Base-by-base conservation (phyloP, 1,140 invertebrate genomes). In the Gonioctena quinquepunctata region DNA sequence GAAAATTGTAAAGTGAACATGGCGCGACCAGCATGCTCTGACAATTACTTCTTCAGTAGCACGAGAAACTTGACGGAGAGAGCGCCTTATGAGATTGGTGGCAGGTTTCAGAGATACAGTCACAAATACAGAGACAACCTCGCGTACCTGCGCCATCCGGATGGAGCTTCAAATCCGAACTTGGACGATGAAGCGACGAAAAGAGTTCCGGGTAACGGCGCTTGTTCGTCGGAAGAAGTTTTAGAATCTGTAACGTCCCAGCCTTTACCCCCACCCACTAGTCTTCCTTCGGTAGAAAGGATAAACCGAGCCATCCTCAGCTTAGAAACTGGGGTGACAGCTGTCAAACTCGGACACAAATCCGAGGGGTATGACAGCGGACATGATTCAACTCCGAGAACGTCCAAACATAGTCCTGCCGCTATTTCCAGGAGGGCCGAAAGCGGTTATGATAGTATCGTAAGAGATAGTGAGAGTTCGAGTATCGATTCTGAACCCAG, bases 81-180 rank as follows among this genome's bases (percentile, higher is more conserved):
- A 59, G 80, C 57, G n/a, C 62, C 70, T 3, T 68, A 69, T 13
- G 50, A 71, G 52, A 68, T 71, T 25, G 69, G 79, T 56, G 74
- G 80, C 25, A 65, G 82, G 56, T 82, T 83, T 63, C 80, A 80
- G 71, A 80, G 82, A 49, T 85, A 86, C 72, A 84, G 84, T 48
- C 82, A 82, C 19, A 85, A 85, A 64, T 70, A 83, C 7, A 73
- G 72, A 64, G 85, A 85, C 8, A 89, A 91, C 74, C 90, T 94
- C 81, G 91, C 93, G 2, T 90, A 90, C 67, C 83, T 94, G 11
- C 87, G 92, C 76, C 93, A 95, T 84, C 94, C 94, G 1, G 94
- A 96, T 79, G 94, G 94, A 42, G 93, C 94, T 23, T 96, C 94
- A 3, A 94, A 96, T 88, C 93, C 94, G 8, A 94, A 95, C 86